phyloP scores from a whole-genome alignment of 2,113 vertebrate genomes.

The Cathartes aura region DNA sequence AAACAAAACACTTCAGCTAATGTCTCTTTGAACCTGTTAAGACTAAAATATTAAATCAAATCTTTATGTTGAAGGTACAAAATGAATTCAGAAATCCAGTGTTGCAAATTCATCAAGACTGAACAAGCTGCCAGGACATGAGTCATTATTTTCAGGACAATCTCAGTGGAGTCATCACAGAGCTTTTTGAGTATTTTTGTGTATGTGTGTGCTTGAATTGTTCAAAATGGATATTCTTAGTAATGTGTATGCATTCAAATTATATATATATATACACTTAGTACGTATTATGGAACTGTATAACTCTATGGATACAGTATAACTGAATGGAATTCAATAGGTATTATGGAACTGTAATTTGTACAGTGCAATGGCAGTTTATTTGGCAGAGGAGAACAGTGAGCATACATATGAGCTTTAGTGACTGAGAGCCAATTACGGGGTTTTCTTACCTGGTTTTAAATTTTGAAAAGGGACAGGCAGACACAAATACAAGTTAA shows the following conservation, averaged over 20 bases:
- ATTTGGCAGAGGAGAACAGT: not conserved
- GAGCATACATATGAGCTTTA: not conserved
- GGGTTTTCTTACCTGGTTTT: not conserved
- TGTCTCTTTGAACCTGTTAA: not conserved
- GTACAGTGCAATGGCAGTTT: not conserved
- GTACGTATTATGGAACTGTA: not conserved
- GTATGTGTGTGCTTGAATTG: not conserved
- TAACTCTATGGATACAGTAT: not conserved
- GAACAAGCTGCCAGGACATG: not conserved
- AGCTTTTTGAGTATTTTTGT: not conserved
- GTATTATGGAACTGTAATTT: not conserved
- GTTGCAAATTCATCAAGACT: not conserved
- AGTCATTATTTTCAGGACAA: not conserved
- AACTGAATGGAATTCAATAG: not conserved
- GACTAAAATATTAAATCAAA: not conserved
- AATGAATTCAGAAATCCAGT: not conserved
- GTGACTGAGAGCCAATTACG: no score
- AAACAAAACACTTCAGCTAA: not conserved
- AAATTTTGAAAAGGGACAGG: not conserved
- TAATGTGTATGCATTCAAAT: not conserved
- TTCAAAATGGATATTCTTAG: not conserved
- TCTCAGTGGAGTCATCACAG: not conserved
- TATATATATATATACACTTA: not conserved
- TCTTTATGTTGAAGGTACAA: not conserved
- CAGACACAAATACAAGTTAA: not conserved